These are phyloP conservation scores for Meleagris gallopavo DNA, from an alignment of 2,113 vertebrate species.

Conservation along the genomic window DNA sequence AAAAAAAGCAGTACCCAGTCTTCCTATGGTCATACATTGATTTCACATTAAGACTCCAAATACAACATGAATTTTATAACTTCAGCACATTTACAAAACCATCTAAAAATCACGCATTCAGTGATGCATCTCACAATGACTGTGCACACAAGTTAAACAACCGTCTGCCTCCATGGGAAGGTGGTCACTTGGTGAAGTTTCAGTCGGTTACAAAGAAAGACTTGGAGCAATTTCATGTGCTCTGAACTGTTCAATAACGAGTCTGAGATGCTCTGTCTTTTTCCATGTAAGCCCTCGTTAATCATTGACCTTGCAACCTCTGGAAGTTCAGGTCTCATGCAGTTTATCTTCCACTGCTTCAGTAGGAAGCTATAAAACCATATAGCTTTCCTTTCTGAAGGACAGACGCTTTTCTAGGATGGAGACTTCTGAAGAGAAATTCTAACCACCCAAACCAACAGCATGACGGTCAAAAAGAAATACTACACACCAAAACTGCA, in stretches of 20 bases:
- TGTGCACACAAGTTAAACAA: background rate
- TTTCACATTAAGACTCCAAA: background rate
- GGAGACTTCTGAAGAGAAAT: background rate
- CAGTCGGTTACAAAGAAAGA: background rate
- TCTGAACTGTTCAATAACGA: background rate
- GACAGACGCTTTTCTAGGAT: background rate
- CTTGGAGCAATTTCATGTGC: background rate
- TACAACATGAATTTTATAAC: rapidly evolving
- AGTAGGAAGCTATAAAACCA: background rate
- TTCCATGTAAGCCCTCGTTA: background rate
- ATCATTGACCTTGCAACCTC: background rate
- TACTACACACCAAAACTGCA: rapidly evolving
- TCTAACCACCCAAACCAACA: background rate
- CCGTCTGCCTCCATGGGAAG: background rate
- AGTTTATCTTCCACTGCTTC: background rate
- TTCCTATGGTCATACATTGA: background rate
- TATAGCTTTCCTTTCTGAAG: background rate
- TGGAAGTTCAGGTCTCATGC: background rate
- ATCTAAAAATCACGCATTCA: background rate
- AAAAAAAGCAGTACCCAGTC: background rate
- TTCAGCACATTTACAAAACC: background rate
- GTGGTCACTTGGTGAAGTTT: background rate
- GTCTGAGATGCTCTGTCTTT: background rate
- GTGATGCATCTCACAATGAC: background rate
- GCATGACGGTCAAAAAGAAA: background rate